Percentiles rank a stretch among this genome's conserved stretches.
These are phyloP conservation scores for Physocephala rufipes DNA, from an alignment of 2,888 invertebrate species.

Conservation along the genomic window DNA sequence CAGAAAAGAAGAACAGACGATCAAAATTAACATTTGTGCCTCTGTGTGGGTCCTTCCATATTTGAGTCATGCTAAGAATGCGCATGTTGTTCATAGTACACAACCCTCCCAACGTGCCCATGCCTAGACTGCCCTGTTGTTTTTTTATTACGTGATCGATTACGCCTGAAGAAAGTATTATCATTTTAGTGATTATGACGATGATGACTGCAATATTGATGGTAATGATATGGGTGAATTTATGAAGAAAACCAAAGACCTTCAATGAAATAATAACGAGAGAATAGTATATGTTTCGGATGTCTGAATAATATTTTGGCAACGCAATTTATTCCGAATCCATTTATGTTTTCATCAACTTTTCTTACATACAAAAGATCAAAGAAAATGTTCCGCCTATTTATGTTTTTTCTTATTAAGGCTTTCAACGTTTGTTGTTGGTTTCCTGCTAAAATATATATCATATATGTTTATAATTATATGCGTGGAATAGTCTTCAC, in stretches of 20 bases:
- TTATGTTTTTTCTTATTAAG: slow-evolving; percentile 30
- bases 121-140: slow-evolving; percentile 23
- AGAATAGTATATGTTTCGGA: background rate
- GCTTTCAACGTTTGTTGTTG: slow-evolving; percentile 12
- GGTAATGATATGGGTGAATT: background rate
- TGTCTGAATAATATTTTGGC: slow-evolving; percentile 32
- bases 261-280: background rate
- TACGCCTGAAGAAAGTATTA: slow-evolving; percentile 27
- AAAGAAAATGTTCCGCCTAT: slow-evolving; percentile 37
- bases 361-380: slow-evolving; percentile 33
- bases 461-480: too few relatives aligned
- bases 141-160: slow-evolving; percentile 34
- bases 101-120: too few relatives aligned
- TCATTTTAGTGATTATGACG: background rate
- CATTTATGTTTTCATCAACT: background rate
- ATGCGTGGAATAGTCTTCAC: background rate
- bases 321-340: slow-evolving; percentile 33
- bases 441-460: slow-evolving; percentile 7
- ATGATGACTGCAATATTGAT: slow-evolving; percentile 3
- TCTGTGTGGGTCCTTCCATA: slow-evolving; percentile 23
- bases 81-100: too few relatives aligned
- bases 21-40: slow-evolving; percentile 61
- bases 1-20: slow-evolving; percentile 46
- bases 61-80: background rate
- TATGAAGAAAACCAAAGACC: too few relatives aligned